A percentile compares a stretch with the other conserved stretches of the same genome.
Evolutionary conservation across 2,113 vertebrate species (phyloP).

Genomic region (Zeus faber): DNA sequence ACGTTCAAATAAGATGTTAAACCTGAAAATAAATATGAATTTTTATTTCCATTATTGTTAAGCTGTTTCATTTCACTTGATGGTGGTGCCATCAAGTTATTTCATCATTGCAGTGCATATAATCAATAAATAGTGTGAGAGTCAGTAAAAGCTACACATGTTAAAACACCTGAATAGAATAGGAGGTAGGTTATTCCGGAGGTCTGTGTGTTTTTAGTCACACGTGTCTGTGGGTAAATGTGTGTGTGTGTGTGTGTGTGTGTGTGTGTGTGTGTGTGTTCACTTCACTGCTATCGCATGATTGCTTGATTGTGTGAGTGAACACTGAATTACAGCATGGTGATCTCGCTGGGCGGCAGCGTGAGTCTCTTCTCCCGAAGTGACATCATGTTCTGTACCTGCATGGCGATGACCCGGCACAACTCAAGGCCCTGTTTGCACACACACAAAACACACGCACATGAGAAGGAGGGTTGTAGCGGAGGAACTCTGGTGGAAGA

Average conservation of each 20-base stretch:
- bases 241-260: constrained; percentile 4
- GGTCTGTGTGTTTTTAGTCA: neutral
- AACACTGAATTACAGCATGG: constrained; percentile 78
- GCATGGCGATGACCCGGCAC: constrained; percentile 89
- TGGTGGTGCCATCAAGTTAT: neutral
- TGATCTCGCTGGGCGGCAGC: constrained; percentile 93
- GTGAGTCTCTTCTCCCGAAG: constrained; percentile 87
- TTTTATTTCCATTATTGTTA: too few relatives aligned
- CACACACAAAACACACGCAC: constrained; percentile 17
- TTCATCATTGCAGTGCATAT: neutral
- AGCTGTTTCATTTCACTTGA: neutral
- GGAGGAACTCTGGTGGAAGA: neutral
- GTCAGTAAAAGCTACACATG: neutral
- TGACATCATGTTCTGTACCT: constrained; percentile 87
- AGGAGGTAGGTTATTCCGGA: constrained; percentile 38
- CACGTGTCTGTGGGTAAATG: constrained; percentile 7
- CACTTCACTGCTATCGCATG: neutral
- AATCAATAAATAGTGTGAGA: neutral
- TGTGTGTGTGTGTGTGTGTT: constrained; percentile 2
- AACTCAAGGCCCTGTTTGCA: constrained; percentile 86
- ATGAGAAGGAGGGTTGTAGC: neutral
- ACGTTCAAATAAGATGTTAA: constrained; percentile 19
- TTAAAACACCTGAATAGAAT: constrained; percentile 23
- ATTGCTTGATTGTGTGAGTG: neutral
- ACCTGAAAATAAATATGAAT: constrained; percentile 1